phyloP scores from a whole-genome alignment of 2,113 vertebrate genomes.

The Octodon degus region DNA sequence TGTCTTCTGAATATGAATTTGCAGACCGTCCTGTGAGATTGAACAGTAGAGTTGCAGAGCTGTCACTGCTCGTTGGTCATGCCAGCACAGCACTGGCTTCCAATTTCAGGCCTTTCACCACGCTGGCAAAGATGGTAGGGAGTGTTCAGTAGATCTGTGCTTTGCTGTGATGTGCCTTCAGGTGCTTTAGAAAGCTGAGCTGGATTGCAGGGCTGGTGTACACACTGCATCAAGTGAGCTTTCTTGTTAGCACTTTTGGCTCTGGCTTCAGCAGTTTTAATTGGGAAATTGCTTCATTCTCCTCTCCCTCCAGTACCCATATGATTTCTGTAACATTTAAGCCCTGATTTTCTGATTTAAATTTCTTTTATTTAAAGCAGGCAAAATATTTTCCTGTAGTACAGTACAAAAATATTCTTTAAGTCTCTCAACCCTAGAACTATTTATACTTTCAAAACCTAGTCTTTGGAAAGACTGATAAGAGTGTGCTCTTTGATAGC shows the following conservation, averaged over 20 bases:
- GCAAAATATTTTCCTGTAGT: neutral
- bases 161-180: neutral
- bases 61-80: neutral
- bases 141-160: neutral
- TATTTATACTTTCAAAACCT: constrained; percentile 24
- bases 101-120: neutral
- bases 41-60: neutral
- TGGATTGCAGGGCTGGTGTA: neutral
- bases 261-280: neutral
- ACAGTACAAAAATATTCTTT: neutral
- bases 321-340: neutral
- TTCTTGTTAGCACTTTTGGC: neutral
- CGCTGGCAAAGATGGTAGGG: neutral
- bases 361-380: constrained; percentile 31
- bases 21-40: neutral
- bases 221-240: accelerated
- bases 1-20: neutral
- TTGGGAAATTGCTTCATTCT: neutral
- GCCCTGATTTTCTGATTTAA: neutral
- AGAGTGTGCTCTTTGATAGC: constrained; percentile 4
- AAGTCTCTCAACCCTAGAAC: constrained; percentile 18
- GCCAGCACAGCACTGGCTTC: neutral
- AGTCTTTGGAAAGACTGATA: neutral
- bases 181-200: too few relatives aligned
- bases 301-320: neutral